These are phyloP conservation scores for Oscheius sp. DNA, from an alignment of 2,888 invertebrate species.

Conservation along the genomic window DNA sequence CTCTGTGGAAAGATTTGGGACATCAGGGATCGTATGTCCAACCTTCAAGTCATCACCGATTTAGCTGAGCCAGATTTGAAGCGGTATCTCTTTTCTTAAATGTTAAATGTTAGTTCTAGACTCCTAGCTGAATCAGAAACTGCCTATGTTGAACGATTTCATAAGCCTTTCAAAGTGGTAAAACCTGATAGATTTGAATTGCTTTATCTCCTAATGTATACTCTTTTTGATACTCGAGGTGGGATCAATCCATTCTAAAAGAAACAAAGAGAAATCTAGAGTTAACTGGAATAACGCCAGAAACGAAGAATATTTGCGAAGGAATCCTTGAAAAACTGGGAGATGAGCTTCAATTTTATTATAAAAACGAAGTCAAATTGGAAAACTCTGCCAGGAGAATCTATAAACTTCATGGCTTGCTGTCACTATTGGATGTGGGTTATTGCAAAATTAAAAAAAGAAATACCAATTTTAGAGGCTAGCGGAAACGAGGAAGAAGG, in stretches of 20 bases:
- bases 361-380: not conserved
- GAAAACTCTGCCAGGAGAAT: not conserved
- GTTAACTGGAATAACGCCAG: not conserved
- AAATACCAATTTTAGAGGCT: slow-evolving; percentile 16
- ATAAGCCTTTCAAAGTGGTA: not conserved
- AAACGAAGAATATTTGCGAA: not conserved
- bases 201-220: not conserved
- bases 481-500: slow-evolving; percentile 2
- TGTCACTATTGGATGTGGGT: not conserved
- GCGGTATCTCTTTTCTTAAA: too few species aligned
- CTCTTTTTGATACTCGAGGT: not conserved
- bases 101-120: not conserved
- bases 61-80: too few species aligned
- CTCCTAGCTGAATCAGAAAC: not conserved
- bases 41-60: not conserved
- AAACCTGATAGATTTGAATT: slow-evolving; percentile 14
- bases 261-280: too few species aligned
- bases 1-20: not conserved
- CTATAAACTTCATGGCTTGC: slow-evolving; percentile 1
- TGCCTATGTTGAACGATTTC: not conserved
- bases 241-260: too few species aligned
- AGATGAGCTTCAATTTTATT: slow-evolving; percentile 7
- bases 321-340: not conserved
- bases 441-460: too few species aligned
- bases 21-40: not conserved